Percentiles rank a stretch among this genome's conserved stretches.
Evolutionary conservation across 37 sponge, comb jelly and placozoan genomes (phyloP).

Genomic region (Axinella damicornis): DNA sequence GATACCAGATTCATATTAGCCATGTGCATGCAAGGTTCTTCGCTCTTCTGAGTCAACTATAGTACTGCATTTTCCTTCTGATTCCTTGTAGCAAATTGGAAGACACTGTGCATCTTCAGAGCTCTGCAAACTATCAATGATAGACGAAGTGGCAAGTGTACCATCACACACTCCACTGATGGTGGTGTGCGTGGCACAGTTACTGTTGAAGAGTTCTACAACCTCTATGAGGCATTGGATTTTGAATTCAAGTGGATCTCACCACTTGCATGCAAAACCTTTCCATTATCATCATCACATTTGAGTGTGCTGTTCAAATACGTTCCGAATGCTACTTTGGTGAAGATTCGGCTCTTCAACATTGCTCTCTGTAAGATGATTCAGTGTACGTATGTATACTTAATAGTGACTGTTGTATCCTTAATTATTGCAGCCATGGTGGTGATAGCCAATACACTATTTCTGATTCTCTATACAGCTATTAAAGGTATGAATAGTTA

Average conservation of each 20-base stretch:
- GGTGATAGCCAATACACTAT: too few species aligned
- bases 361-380: slow-evolving; percentile 27
- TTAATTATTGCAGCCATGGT: slow-evolving; percentile 32
- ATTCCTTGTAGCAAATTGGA: slow-evolving; percentile 32
- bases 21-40: too few species aligned
- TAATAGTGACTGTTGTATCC: neutral
- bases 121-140: slow-evolving; percentile 29
- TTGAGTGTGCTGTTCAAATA: too few species aligned
- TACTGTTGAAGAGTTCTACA: slow-evolving; percentile 50
- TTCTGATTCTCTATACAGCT: too few species aligned
- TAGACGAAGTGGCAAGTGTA: too few species aligned
- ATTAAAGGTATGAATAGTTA: too few species aligned
- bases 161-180: too few species aligned
- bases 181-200: too few species aligned
- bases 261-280: neutral
- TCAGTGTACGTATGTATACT: neutral
- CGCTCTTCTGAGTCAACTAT: too few species aligned
- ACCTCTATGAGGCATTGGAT: slow-evolving; percentile 57
- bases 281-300: neutral
- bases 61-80: too few species aligned
- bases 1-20: too few species aligned
- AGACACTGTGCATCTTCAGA: slow-evolving; percentile 70
- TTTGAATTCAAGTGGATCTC: slow-evolving; percentile 57
- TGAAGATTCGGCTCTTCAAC: slow-evolving; percentile 32
- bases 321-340: too few species aligned